Evolutionary conservation across 2,888 invertebrate genomes (phyloP).

Genomic region (Bombylius major): DNA sequence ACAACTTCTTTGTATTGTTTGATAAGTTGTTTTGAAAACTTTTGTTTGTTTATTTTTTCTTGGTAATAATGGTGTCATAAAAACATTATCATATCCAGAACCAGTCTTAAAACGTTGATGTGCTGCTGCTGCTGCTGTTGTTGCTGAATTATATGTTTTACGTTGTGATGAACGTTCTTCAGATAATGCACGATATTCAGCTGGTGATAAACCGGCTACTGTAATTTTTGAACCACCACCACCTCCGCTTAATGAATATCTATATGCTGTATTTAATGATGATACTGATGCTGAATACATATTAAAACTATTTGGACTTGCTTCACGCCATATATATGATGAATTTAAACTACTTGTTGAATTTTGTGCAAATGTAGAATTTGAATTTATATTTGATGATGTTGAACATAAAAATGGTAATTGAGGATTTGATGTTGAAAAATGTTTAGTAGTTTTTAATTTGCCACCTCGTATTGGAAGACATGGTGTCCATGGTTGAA

Average conservation of each 20-base stretch:
- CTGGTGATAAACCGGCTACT: neutral
- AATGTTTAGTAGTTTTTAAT: slow-evolving; percentile 36
- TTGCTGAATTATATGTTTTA: slow-evolving; percentile 11
- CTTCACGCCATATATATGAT: slow-evolving; percentile 38
- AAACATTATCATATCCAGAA: slow-evolving; percentile 35
- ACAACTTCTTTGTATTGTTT: slow-evolving; percentile 16
- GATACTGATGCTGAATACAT: slow-evolving; percentile 36
- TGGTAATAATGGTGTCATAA: slow-evolving; percentile 33
- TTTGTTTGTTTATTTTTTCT: slow-evolving; percentile 29
- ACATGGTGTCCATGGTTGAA: slow-evolving; percentile 38
- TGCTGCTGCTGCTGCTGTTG: slow-evolving; percentile 13
- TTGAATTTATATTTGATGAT: slow-evolving; percentile 6
- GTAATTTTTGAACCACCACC: neutral
- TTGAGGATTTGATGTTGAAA: slow-evolving; percentile 38
- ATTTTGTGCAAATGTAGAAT: slow-evolving; percentile 22
- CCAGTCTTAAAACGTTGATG: slow-evolving; percentile 32
- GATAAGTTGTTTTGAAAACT: slow-evolving; percentile 17
- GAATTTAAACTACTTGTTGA: slow-evolving; percentile 35
- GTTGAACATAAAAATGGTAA: slow-evolving; percentile 30
- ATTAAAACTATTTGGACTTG: slow-evolving; percentile 37
- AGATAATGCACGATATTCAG: slow-evolving; percentile 14
- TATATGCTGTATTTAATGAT: slow-evolving; percentile 29
- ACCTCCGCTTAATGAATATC: slow-evolving; percentile 25
- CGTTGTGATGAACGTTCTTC: slow-evolving; percentile 13
- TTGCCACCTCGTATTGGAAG: slow-evolving; percentile 38